Evolutionary conservation across 2,113 vertebrate species (phyloP).

Genomic region (Grallaria varia): DNA sequence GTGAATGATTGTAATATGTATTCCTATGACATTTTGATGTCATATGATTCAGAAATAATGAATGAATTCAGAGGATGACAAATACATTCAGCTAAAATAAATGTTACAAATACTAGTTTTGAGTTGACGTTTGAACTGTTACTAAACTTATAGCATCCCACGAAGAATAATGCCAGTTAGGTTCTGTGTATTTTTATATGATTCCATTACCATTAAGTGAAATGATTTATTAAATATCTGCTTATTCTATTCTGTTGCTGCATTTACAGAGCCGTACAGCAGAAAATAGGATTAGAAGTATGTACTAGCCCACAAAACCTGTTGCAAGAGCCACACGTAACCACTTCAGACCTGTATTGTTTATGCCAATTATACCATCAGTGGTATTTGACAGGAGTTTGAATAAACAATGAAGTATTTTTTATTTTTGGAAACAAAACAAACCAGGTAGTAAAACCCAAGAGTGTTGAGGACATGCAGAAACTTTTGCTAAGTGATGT

Average conservation of each 20-base stretch:
- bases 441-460: background rate
- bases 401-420: background rate
- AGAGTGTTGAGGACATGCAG: background rate
- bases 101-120: background rate
- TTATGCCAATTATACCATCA: background rate
- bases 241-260: background rate
- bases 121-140: background rate
- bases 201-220: background rate
- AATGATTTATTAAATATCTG: background rate
- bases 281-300: background rate
- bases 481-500: background rate
- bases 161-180: background rate
- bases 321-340: background rate
- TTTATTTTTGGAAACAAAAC: background rate
- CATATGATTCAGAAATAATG: background rate
- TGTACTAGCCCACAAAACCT: background rate
- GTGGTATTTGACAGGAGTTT: background rate
- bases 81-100: background rate
- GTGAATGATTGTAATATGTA: background rate
- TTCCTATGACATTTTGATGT: background rate
- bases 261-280: background rate
- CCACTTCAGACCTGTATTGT: background rate
- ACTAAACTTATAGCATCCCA: background rate
- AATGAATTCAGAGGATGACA: background rate
- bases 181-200: background rate